Conservation (phyloP, 2,113 vertebrate genomes). For the Pantherophis guttatus region DNA sequence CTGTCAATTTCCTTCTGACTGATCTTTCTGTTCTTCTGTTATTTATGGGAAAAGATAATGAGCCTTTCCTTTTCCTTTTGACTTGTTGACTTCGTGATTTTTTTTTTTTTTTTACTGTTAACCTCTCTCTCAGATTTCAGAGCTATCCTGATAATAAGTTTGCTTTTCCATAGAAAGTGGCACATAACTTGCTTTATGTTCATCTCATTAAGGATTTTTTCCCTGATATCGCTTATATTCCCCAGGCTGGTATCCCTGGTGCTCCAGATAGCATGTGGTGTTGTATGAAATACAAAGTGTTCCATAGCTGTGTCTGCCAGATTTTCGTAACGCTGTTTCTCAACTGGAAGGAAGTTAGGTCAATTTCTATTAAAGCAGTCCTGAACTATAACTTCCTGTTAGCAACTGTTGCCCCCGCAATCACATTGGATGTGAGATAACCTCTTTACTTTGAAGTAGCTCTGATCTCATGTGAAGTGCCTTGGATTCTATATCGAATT, state of each 20-base stretch:
- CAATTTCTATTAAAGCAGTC: constrained; percentile 3
- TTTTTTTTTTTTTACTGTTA: background rate
- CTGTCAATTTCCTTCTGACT: background rate
- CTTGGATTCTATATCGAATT: background rate
- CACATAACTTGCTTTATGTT: background rate
- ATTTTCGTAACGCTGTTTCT: background rate
- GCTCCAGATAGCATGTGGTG: background rate
- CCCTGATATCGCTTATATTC: background rate
- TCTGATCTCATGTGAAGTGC: background rate
- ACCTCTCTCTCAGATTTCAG: background rate
- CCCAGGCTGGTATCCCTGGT: background rate
- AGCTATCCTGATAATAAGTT: background rate
- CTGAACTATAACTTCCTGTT: background rate
- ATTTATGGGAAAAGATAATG: background rate
- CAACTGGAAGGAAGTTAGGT: constrained; percentile 7
- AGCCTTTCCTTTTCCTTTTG: background rate
- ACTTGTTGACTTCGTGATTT: background rate
- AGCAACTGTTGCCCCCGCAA: background rate
- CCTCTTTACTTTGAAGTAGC: background rate
- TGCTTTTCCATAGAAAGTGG: background rate
- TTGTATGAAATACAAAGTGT: background rate
- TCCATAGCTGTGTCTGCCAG: background rate
- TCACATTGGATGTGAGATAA: background rate
- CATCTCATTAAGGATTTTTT: background rate
- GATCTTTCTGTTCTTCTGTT: background rate